Base-by-base conservation (phyloP, 2,888 invertebrate genomes). In the Cheilosia urbana region DNA sequence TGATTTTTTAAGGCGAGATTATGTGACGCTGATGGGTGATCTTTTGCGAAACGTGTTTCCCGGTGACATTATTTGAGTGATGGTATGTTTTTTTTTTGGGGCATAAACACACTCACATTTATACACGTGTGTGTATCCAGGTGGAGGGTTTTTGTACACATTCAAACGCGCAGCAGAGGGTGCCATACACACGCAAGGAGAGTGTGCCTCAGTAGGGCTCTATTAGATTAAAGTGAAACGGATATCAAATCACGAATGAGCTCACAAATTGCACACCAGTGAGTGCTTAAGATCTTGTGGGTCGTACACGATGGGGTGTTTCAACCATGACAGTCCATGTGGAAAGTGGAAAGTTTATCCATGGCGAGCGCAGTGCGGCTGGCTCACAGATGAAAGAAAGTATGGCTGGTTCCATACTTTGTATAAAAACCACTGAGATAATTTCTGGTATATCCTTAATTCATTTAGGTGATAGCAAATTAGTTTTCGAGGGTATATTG, bases 241-340 rank as follows among this genome's bases (percentile, higher is more conserved):
- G 68, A 75, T 84, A 84, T 84, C 84, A 75, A 80, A 84, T 80
- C 84, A 71, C 71, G 80, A 80, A 80, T 84, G 84, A 84, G 71
- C 75, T 80, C 84, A 63, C 83, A 83, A 83, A 79, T 73, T 79
- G 83, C 78, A 84, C 84, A 75, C 68, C 68, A 69, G 58, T 49
- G 66, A 68, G 80, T 80, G 66, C 40, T 75, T 68, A 53, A 58
- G 58, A 65, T 60, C 51, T 58, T 65, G 42, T n/a, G 58, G 58
- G 45, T 34, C 65, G 19, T 37, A 7, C 24, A 13, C 24, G 40
- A 19, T 15, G 17, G 17, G 15, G 47, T 72, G 60, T 79, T 42
- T 47, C 30, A 21, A 79, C 51, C 49, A 53, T 63, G 49, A 51
- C 68, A 68, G 77, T 53, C 69, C 76, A 66, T 53, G 71, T 53